A percentile compares a stretch with the other conserved stretches of the same genome.
These are phyloP conservation scores for Drosophila nigricruria DNA, from an alignment of 2,888 invertebrate species.

Conservation along the genomic window DNA sequence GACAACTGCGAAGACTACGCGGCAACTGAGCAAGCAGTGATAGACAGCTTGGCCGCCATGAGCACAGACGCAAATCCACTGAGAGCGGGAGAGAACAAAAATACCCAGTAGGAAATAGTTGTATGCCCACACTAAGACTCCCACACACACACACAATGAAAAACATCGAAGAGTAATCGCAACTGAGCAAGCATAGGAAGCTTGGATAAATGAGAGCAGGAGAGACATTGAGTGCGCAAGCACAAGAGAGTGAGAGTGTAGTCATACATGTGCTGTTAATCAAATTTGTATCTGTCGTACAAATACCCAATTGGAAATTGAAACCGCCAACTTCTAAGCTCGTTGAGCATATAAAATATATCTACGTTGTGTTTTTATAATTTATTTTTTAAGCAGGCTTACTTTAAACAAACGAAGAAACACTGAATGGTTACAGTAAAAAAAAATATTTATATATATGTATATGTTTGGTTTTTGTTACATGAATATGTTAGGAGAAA, in stretches of 20 bases:
- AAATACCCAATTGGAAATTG: conserved; percentile 38
- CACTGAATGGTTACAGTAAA: conserved; percentile 6
- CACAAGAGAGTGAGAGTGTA: conserved; percentile 7
- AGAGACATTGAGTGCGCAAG: background rate
- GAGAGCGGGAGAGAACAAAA: conserved; percentile 3
- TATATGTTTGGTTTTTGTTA: background rate
- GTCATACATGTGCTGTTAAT: conserved; percentile 62
- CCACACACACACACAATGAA: background rate
- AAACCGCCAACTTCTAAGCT: background rate
- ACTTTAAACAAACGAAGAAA: conserved; percentile 24
- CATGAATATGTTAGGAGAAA: background rate
- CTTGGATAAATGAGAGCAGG: background rate
- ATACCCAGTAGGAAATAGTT: background rate
- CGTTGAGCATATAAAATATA: conserved; percentile 3
- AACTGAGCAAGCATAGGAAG: background rate
- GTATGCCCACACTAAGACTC: background rate
- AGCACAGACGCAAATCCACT: background rate
- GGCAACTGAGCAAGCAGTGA: conserved; percentile 58
- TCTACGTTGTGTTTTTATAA: conserved; percentile 10
- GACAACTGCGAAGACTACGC: conserved; percentile 45
- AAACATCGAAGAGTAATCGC: background rate
- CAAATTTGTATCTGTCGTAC: conserved; percentile 43
- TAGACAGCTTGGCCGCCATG: conserved; percentile 20
- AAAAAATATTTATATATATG: conserved; percentile 31
- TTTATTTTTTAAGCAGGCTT: conserved; percentile 21